Evolutionary conservation across 2,113 vertebrate genomes (phyloP), one percentile per base, ranked within the genome.

Genomic region (Cettia cetti): DNA sequence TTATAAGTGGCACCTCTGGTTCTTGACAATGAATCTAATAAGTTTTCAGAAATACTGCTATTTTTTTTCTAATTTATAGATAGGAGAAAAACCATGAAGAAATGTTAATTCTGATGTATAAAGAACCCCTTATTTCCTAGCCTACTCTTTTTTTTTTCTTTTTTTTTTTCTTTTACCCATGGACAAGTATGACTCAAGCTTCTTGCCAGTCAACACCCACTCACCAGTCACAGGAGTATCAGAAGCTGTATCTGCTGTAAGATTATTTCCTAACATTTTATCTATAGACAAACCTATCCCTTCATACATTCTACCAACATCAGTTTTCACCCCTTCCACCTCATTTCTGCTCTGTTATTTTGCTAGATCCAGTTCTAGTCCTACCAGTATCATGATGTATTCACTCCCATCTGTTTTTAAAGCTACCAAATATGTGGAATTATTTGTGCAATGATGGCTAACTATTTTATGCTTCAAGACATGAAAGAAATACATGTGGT

Each of bases 201-300:
- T 92, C 85, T 93, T 96, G 87, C 92, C 85, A 95, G 85, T 96
- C 95, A 96, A 94, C 93, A 68, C 96, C 96, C 44, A 97, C 92
- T 83, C 87, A 64, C 23, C 66, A 95, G 93, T 96, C 92, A 93
- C 75, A 96, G 85, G 87, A 96, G 89, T 94, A 95, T 88, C 90
- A 91, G 68, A 90, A 96, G 74, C 78, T 94, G 15, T 82, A 94
- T 91, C 75, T 92, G 33, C 66, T 92, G 3, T 72, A 72, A 82
- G 77, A 91, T 52, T 59, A 89, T 82, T 94, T 93, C 53, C 69
- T 88, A 90, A 81, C 56, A 57, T 83, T 86, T 91, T 88, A 94
- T 90, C 85, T 86, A 59, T 7, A 94, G 76, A 78, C 53, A 87
- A 86, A 90, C 27, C 21, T 45, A 65, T 63, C 24, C 30, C 54